A percentile compares a stretch with the other conserved stretches of the same genome.
Evolutionary conservation across 1,140 invertebrate genomes (phyloP).

Genomic region (Leptoteleia sp.): DNA sequence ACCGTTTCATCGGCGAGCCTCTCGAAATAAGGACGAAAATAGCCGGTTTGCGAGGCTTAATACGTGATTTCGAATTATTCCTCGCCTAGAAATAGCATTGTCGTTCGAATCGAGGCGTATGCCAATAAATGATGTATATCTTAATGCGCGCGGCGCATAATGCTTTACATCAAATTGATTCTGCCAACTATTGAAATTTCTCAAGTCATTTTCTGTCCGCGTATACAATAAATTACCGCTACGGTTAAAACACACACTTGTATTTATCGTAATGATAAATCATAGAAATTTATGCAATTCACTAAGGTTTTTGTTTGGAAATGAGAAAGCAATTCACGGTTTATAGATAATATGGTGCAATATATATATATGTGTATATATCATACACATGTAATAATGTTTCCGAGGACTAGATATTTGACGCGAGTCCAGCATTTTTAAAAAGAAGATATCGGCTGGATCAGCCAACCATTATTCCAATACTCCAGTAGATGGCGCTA

Average conservation of each 20-base stretch:
- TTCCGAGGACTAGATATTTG: too few relatives aligned
- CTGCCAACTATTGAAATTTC: constrained; percentile 65
- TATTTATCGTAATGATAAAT: constrained; percentile 60
- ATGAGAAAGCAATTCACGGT: too few relatives aligned
- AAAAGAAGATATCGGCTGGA: too few relatives aligned
- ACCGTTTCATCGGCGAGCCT: constrained; percentile 21
- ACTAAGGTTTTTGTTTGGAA: neutral
- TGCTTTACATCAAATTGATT: constrained; percentile 64
- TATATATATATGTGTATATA: too few relatives aligned
- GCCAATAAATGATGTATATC: constrained; percentile 63
- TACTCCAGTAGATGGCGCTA: too few relatives aligned
- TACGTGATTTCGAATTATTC: constrained; percentile 45
- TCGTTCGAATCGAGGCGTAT: constrained; percentile 45
- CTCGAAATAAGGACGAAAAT: constrained; percentile 45
- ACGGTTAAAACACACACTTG: constrained; percentile 22
- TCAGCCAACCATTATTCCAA: too few relatives aligned
- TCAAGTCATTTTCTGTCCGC: constrained; percentile 47
- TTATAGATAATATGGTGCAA: too few relatives aligned
- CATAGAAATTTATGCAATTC: constrained; percentile 38
- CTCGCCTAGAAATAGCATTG: constrained; percentile 48
- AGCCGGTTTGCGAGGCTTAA: constrained; percentile 28
- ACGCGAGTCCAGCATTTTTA: too few relatives aligned
- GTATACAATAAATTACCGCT: constrained; percentile 55
- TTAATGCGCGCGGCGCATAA: constrained; percentile 53
- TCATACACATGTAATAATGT: too few relatives aligned